Evolutionary conservation across 1,140 invertebrate species (phyloP).

Genomic region (Battus philenor): DNA sequence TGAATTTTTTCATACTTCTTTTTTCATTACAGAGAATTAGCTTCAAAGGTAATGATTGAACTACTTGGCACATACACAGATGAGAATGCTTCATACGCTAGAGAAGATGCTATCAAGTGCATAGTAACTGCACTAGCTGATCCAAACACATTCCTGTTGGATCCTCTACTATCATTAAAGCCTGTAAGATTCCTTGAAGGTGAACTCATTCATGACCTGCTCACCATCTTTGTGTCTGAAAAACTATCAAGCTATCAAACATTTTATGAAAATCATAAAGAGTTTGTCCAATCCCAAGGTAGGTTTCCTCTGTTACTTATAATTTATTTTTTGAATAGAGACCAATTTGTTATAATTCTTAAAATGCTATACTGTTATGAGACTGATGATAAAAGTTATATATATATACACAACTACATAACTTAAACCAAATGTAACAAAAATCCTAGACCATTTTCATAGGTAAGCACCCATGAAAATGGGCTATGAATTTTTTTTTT

Average conservation of each 20-base stretch:
- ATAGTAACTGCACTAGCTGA: slow-evolving; percentile 96
- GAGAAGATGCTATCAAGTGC: slow-evolving; percentile 97
- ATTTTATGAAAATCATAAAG: slow-evolving; percentile 95
- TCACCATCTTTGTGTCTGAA: slow-evolving; percentile 97
- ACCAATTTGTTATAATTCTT: too few species aligned
- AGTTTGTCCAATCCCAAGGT: slow-evolving; percentile 93
- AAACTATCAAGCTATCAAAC: slow-evolving; percentile 92
- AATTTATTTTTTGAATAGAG: too few species aligned
- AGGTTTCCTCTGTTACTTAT: too few species aligned
- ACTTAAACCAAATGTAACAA: too few species aligned
- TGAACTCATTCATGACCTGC: slow-evolving; percentile 95
- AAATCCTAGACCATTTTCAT: too few species aligned
- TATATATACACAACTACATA: too few species aligned
- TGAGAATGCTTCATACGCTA: slow-evolving; percentile 96
- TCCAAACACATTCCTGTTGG: slow-evolving; percentile 95
- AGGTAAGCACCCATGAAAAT: too few species aligned
- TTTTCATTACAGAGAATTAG: slow-evolving; percentile 84
- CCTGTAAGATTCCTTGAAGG: slow-evolving; percentile 97
- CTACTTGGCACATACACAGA: slow-evolving; percentile 96
- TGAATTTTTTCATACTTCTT: too few species aligned
- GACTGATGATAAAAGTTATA: too few species aligned
- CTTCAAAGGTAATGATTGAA: slow-evolving; percentile 97
- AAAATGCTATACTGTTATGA: too few species aligned
- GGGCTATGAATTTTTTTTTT: too few species aligned
- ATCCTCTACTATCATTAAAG: slow-evolving; percentile 94